Base-by-base conservation (phyloP, 2,888 invertebrate species). In the Eupithecia abbreviata region DNA sequence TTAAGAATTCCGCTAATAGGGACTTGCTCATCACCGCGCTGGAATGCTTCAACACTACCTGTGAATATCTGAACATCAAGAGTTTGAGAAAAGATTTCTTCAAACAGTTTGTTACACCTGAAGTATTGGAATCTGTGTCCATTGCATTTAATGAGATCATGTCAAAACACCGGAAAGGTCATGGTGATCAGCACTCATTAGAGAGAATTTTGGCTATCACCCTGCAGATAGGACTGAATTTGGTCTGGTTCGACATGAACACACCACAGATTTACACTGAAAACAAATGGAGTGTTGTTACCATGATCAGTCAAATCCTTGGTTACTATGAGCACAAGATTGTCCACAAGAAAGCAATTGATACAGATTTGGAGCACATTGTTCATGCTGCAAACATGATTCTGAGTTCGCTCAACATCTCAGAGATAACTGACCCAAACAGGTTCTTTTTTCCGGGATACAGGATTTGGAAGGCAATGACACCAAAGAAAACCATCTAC, bases 1-100 rank as follows among this genome's bases (percentile, higher is more conserved):
- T 98, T 76, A 95, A 95, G 75, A 98, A 97, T 89, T 98, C 98
- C 0, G 96, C 96, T 13, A 97, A 97, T 86, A 94, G 93, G 81
- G 95, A 96, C 30, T 90, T 97, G 2, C 84, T 97, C 12, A 84
- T 94, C 3, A 95, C 95, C 74, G 94, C 96, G 0, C 89, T 97
- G 69, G 96, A 97, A 85, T 95, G 96, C 65, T 88, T 96, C 6
- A 96, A 96, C 84, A 95, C 96, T 47, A 86, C 96, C 10, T 94
- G 95, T 84, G 93, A 95, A 71, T 90, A 91, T 78, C 92, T 92
- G 75, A 92, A 93, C 72, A 87, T 85, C 73, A 90, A 91, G 10
- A 86, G 84, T 18, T 85, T 84, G 47, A 84, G 90, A 81, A 82
- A 80, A n/a, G 86, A 88, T 15, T 95, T 92, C 81, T 91, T 89